Conservation (phyloP, 2,888 invertebrate genomes). For the Myopa tessellatipennis region DNA sequence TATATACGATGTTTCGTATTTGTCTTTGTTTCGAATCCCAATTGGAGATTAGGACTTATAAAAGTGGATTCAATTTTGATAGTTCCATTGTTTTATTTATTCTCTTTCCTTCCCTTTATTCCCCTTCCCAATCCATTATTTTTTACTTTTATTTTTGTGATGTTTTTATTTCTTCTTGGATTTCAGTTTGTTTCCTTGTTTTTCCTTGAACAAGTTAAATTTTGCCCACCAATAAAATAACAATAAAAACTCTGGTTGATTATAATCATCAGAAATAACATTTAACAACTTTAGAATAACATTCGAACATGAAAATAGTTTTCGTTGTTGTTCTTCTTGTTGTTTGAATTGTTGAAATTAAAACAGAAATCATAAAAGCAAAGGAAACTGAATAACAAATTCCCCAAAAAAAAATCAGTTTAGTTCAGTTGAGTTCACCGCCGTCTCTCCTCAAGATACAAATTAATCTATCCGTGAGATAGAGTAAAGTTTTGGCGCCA, state of each 20-base stretch:
- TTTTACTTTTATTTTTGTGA: no score
- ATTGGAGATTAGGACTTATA: no score
- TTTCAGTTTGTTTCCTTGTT: no score
- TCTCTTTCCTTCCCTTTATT: no score
- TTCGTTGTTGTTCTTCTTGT: conserved; percentile 30
- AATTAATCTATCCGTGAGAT: conserved; percentile 28
- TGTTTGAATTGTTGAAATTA: background rate
- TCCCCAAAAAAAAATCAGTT: background rate
- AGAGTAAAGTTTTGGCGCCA: conserved; percentile 37
- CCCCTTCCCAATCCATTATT: no score
- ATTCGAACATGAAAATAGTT: conserved; percentile 51
- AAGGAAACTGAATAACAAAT: background rate
- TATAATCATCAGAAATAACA: conserved; percentile 30
- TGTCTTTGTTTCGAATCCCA: no score
- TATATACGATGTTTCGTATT: no score
- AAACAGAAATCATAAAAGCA: conserved; percentile 4
- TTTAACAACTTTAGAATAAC: conserved; percentile 48
- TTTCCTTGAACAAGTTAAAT: no score
- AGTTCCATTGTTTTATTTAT: no score
- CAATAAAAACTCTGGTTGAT: conserved; percentile 17
- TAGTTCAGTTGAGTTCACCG: background rate
- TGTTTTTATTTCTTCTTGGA: no score
- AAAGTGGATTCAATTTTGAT: no score
- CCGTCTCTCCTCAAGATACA: background rate
- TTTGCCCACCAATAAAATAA: background rate